Evolutionary conservation across 2,888 invertebrate genomes (phyloP), one percentile per base, ranked within the genome.

Genomic region (Melieria omissa): DNA sequence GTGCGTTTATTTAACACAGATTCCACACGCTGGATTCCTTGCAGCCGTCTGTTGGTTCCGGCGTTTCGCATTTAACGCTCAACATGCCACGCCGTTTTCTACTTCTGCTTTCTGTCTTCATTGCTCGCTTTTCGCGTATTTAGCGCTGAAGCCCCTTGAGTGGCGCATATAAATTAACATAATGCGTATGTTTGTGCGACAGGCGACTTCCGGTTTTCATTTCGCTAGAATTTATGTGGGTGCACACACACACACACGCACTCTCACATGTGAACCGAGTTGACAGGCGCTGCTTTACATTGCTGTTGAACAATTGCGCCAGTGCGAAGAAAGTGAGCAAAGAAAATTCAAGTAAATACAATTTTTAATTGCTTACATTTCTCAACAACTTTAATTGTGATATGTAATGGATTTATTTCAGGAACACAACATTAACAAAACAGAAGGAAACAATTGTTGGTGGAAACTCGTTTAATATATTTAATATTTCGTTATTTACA

Each of bases 191-290:
- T 67, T 72, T 75, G 71, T 72, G 77, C 76, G 78, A 77, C 77
- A 78, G 74, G 76, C 74, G 73, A 76, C 76, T 77, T 78, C 77
- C 78, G 76, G 74, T 76, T 77, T 74, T 71, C 73, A 77, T 76
- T 76, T 74, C 65, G 63, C 65, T 64, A 72, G 63, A 76, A 77
- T 77, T 76, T 77, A 76, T 77, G 73, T 67, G 61, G 45, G 46
- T 71, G 29, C 65, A 0, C 57, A 16, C 62, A 44, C 64, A 63
- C n/a, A 64, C 47, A 10, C 52, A 57, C 65, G 9, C 45, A 46
- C 63, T 42, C 44, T 49, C 60, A 7, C 49, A 49, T 49, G 29
- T 29, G 29, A 29, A 29, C 29, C 29, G 29, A 29, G 29, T 29
- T 29, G 29, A 29, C 29, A 29, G 29, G 29, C 29, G 29, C 29